Evolutionary conservation across 2,888 invertebrate genomes (phyloP), one percentile per base, ranked within the genome.

Genomic region (Eumacrocentrus americanus): DNA sequence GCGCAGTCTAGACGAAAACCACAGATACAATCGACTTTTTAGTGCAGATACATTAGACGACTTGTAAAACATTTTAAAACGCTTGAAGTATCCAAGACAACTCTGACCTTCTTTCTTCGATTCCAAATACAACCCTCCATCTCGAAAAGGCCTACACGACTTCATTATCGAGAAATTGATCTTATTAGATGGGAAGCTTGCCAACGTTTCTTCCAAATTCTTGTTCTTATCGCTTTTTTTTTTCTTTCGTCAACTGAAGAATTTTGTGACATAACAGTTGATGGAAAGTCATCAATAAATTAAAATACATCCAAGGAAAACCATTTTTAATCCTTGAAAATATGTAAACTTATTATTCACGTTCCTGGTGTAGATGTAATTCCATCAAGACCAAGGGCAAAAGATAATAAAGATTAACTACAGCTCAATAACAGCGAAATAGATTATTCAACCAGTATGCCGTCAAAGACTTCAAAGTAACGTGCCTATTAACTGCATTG

Each of bases 81-180:
- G 29, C 9, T 29, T 29, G 29, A 23, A 52, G 35, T 12, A 12
- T 25, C 3, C 12, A 20, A 16, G 35, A 52, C 44, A 51, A 23
- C 2, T 35, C 47, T 34, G 9, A 20, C 44, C 12, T n/a, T 48
- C 42, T 54, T 40, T 16, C 44, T 6, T 22, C n/a, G 40, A 38
- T 47, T 54, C 42, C 40, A 22, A 38, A 59, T 46, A 56, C 40
- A 25, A 22, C 50, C 29, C 37, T 18, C 23, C 40, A 63, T 54
- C 37, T 34, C 63, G 35, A 12, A 52, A 66, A 50, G n/a, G 63
- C 58, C 61, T 60, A 69, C 72, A 72, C 67, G 69, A 66, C 60
- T 73, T 75, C 70, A 72, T 79, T 80, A 80, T 80, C 77, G 80
- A 78, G 70, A 75, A 80, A 80, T 80, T 79, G 80, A 80, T 79